These are phyloP conservation scores for Parazoanthus swiftii DNA, from an alignment of 92 coral and sea anemone species.

Conservation along the genomic window DNA sequence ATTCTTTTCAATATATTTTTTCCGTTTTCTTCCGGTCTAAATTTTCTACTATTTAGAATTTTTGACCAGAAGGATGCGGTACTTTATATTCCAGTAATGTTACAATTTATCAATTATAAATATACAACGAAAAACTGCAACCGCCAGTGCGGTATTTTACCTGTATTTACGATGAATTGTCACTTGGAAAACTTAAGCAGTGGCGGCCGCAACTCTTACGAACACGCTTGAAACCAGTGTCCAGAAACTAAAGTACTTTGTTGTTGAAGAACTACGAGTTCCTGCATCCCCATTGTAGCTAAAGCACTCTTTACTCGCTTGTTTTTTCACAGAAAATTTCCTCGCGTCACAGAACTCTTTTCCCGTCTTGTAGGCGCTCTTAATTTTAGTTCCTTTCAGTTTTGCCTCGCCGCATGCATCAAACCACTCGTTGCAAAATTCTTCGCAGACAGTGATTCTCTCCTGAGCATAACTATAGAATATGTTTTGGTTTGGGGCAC, in stretches of 20 bases:
- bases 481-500: slow-evolving; percentile 85
- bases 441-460: slow-evolving; percentile 80
- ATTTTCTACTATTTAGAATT: too few species aligned
- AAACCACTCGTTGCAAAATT: slow-evolving; percentile 77
- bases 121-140: neutral
- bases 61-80: neutral
- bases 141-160: neutral
- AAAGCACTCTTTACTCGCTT: slow-evolving; percentile 55
- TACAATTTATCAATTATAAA: neutral
- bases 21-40: too few species aligned
- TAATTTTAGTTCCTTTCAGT: slow-evolving; percentile 77
- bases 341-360: slow-evolving; percentile 88
- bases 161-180: neutral
- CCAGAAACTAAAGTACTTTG: neutral
- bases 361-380: slow-evolving; percentile 68
- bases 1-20: too few species aligned
- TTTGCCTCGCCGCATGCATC: slow-evolving; percentile 78
- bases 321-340: slow-evolving; percentile 65
- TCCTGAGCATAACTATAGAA: slow-evolving; percentile 73
- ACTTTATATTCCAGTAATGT: neutral
- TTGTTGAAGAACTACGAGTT: slow-evolving; percentile 1
- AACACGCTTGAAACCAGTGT: neutral
- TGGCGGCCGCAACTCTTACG: neutral
- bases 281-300: slow-evolving; percentile 24
- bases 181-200: neutral